Conservation (phyloP, 1,140 invertebrate species). For the Gonioctena quinquepunctata region DNA sequence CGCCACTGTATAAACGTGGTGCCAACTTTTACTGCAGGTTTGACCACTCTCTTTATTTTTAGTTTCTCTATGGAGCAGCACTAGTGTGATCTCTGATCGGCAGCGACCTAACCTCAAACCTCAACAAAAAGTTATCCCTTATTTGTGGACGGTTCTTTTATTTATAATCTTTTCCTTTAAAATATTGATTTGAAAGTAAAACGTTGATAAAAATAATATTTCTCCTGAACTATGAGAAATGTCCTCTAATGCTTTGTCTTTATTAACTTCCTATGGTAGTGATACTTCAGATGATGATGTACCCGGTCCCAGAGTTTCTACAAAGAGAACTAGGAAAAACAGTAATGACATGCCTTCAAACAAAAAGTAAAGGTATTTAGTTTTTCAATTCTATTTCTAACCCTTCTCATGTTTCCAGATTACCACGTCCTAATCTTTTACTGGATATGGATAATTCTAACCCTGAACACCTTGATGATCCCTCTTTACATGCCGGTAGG, state of each 20-base stretch:
- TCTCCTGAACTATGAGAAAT: no score
- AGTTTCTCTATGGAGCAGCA: no score
- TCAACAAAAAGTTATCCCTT: no score
- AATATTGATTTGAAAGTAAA: no score
- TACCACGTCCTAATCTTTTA: constrained; percentile 40
- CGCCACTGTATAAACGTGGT: no score
- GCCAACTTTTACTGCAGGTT: no score
- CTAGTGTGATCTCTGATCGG: no score
- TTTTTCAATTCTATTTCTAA: background rate
- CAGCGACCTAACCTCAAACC: no score
- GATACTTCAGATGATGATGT: constrained; percentile 47
- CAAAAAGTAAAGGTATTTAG: background rate
- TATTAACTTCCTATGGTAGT: constrained; percentile 43
- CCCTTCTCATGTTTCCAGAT: constrained; percentile 26
- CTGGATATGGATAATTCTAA: constrained; percentile 31
- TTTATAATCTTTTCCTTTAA: no score
- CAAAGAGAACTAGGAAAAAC: constrained; percentile 43
- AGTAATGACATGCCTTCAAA: constrained; percentile 23
- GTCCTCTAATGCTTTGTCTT: constrained; percentile 36
- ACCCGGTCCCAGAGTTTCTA: constrained; percentile 44
- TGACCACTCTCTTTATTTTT: no score
- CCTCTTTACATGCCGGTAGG: constrained; percentile 65
- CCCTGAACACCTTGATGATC: constrained; percentile 59
- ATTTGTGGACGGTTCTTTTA: no score
- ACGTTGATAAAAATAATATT: no score